phyloP scores from a whole-genome alignment of 1,140 invertebrate species.

The Druon quercuslanigerum region DNA sequence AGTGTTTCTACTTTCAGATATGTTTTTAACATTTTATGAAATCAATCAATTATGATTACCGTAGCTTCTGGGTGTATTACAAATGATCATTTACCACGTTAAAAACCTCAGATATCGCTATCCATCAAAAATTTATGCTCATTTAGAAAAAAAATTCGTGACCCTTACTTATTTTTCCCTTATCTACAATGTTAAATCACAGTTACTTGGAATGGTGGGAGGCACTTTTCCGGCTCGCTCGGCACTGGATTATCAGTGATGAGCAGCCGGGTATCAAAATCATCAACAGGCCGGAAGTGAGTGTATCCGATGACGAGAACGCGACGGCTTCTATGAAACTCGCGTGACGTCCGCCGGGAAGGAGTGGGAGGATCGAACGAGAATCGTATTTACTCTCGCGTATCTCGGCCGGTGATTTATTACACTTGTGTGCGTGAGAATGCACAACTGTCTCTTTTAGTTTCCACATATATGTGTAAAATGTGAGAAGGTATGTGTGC shows the following conservation, averaged over 20 bases:
- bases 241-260: neutral
- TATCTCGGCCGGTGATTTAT: slow-evolving; percentile 20
- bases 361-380: slow-evolving; percentile 26
- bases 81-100: no score
- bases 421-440: slow-evolving; percentile 9
- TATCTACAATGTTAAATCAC: no score
- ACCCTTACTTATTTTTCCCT: no score
- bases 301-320: slow-evolving; percentile 27
- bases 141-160: no score
- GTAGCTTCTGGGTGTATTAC: no score
- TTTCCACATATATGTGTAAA: neutral
- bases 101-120: no score
- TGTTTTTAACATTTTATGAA: no score
- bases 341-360: slow-evolving; percentile 28
- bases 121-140: no score
- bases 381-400: slow-evolving; percentile 31
- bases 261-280: slow-evolving; percentile 21
- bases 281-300: slow-evolving; percentile 29
- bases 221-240: neutral
- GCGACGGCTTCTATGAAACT: slow-evolving; percentile 29
- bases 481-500: neutral
- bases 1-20: no score
- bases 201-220: neutral
- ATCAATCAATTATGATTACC: no score
- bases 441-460: neutral